Evolutionary conservation across 1,140 invertebrate species (phyloP).

Genomic region (Brachionus asplanchnoidis): DNA sequence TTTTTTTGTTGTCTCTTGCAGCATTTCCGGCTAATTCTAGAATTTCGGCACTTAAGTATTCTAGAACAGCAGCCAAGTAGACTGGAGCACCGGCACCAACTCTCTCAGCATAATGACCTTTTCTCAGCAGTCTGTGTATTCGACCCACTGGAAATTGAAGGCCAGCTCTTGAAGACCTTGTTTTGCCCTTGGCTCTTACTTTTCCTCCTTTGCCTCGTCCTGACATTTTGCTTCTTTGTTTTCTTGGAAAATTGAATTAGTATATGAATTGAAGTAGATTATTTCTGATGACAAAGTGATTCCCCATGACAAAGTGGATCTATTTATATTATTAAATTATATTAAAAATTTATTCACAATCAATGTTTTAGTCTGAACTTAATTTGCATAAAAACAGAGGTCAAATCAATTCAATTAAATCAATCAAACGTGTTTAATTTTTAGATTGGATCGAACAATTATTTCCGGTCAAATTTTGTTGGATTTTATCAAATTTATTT

Average conservation of each 20-base stretch:
- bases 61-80: background rate
- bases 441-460: too few species aligned
- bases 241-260: background rate
- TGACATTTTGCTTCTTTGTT: conserved; percentile 50
- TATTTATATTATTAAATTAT: too few species aligned
- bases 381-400: too few species aligned
- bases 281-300: too few species aligned
- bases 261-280: too few species aligned
- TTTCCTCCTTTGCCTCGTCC: conserved; percentile 59
- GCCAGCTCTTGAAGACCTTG: conserved; percentile 64
- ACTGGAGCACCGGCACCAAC: conserved; percentile 43
- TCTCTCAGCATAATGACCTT: conserved; percentile 63
- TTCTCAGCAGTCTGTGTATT: conserved; percentile 65
- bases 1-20: conserved; percentile 63
- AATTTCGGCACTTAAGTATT: background rate
- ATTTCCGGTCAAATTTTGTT: too few species aligned
- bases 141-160: conserved; percentile 65
- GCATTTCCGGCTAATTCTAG: conserved; percentile 66
- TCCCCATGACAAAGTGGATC: too few species aligned
- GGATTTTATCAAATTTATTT: too few species aligned
- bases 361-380: too few species aligned
- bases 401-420: too few species aligned
- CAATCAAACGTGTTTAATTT: too few species aligned
- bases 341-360: background rate
- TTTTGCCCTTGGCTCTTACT: conserved; percentile 61